Percentiles rank a stretch among this genome's conserved stretches.
Conservation (phyloP, 1,140 invertebrate genomes). For the Vollenhovia emeryi region DNA sequence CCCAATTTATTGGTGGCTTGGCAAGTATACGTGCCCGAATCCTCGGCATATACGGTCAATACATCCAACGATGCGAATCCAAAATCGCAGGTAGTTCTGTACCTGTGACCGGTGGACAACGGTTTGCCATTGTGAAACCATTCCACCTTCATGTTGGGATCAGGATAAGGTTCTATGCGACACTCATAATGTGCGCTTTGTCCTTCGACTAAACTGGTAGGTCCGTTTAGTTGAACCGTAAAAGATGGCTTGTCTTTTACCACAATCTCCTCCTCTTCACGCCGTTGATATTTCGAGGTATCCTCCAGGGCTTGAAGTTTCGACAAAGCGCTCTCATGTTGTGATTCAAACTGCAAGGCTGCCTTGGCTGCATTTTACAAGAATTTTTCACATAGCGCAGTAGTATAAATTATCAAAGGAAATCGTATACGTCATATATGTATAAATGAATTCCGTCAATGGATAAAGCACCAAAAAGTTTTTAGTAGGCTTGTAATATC, state of each 20-base stretch:
- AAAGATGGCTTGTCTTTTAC: constrained; percentile 94
- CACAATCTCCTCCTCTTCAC: constrained; percentile 92
- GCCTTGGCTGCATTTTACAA: constrained; percentile 89
- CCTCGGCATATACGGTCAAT: constrained; percentile 96
- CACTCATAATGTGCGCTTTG: constrained; percentile 98
- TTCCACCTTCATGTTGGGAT: constrained; percentile 96
- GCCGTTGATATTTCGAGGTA: constrained; percentile 90
- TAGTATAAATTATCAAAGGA: constrained; percentile 35
- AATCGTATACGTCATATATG: neutral
- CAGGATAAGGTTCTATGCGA: constrained; percentile 97
- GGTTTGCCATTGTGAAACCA: constrained; percentile 98
- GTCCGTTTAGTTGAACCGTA: constrained; percentile 94
- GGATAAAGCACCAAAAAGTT: neutral
- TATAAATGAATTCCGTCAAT: too few species aligned
- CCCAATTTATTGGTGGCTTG: constrained; percentile 95
- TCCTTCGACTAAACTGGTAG: constrained; percentile 92
- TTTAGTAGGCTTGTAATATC: neutral
- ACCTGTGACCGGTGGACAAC: constrained; percentile 95
- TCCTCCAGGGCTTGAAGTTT: constrained; percentile 96
- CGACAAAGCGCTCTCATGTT: constrained; percentile 95
- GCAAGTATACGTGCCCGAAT: constrained; percentile 97
- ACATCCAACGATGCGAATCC: constrained; percentile 98
- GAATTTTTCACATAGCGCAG: constrained; percentile 60
- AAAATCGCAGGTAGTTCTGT: constrained; percentile 97
- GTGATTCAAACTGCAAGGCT: constrained; percentile 94